Percentiles rank a stretch among this genome's conserved stretches.
Conservation (phyloP, 2,113 vertebrate genomes). For the Procavia capensis region DNA sequence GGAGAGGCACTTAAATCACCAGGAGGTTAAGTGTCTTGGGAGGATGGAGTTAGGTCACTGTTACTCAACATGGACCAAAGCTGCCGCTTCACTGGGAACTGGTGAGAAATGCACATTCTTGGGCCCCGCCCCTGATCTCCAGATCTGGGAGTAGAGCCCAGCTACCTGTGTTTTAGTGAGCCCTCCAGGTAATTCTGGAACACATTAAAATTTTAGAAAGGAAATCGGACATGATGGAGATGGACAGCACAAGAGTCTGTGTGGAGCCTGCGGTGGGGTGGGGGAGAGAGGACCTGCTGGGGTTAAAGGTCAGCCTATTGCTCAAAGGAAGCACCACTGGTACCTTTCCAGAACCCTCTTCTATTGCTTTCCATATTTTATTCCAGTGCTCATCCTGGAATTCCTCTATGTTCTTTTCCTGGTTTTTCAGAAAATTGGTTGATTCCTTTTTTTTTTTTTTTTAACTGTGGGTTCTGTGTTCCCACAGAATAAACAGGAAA, state of each 20-base stretch:
- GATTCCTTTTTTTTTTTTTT: background rate
- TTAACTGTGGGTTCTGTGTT: background rate
- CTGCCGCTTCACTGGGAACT: background rate
- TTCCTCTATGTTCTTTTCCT: background rate
- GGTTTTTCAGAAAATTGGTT: background rate
- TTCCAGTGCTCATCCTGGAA: background rate
- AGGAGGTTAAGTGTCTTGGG: background rate
- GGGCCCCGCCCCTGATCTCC: too few relatives aligned
- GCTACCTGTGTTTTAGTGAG: background rate
- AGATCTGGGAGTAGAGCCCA: background rate
- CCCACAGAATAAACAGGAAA: background rate
- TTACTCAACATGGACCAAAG: background rate
- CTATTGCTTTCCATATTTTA: background rate
- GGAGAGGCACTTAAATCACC: background rate
- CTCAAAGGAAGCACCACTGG: background rate
- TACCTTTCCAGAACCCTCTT: background rate
- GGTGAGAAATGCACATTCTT: background rate
- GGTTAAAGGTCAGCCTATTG: rapidly evolving
- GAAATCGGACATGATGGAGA: background rate
- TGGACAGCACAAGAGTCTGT: background rate
- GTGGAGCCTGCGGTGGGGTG: background rate
- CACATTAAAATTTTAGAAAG: background rate
- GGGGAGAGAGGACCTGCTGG: background rate
- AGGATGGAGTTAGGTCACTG: background rate
- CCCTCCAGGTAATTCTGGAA: background rate